Evolutionary conservation across 2,888 invertebrate genomes (phyloP).

Genomic region (Linnaemya vulpina): DNA sequence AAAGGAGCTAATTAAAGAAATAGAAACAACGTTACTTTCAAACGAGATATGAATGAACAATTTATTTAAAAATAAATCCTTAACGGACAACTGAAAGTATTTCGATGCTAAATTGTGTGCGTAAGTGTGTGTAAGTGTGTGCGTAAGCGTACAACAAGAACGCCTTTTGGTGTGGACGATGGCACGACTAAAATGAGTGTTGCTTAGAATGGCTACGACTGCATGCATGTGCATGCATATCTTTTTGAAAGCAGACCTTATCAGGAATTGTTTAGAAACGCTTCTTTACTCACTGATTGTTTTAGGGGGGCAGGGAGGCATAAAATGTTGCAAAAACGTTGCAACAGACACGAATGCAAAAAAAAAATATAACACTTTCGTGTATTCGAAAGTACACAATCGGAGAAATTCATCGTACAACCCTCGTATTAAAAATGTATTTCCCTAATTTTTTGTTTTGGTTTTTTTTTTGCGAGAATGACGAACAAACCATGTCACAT

Average conservation of each 20-base stretch:
- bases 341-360: too few species aligned
- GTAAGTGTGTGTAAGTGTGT: neutral
- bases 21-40: conserved; percentile 10
- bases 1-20: conserved; percentile 52
- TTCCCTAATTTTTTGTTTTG: too few species aligned
- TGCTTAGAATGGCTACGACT: neutral
- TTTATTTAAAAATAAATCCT: conserved; percentile 35
- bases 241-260: neutral
- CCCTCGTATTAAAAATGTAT: too few species aligned
- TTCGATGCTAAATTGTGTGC: neutral
- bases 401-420: too few species aligned
- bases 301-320: too few species aligned
- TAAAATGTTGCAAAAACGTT: too few species aligned
- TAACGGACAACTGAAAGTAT: neutral
- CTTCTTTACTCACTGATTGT: neutral
- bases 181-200: neutral
- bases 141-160: neutral
- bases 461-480: too few species aligned
- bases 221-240: neutral
- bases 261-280: neutral
- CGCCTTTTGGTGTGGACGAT: neutral
- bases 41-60: neutral
- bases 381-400: too few species aligned
- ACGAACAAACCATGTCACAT: too few species aligned
- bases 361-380: too few species aligned